A percentile compares a stretch with the other conserved stretches of the same genome.
These are phyloP conservation scores for Garra rufa DNA, from an alignment of 2,113 vertebrate species.

Conservation along the genomic window DNA sequence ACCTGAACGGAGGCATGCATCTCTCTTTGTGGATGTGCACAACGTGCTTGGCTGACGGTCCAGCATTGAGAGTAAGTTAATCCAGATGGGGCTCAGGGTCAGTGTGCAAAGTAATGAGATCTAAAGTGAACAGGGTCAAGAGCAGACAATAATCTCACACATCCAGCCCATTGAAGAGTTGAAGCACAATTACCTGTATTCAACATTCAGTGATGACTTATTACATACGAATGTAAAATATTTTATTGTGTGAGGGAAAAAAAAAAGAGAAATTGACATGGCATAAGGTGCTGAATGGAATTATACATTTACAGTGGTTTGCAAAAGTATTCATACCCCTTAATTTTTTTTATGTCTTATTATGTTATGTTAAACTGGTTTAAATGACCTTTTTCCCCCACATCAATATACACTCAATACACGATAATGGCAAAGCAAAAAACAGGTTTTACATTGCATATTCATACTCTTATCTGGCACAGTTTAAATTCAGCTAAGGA, in stretches of 20 bases:
- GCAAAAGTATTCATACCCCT: too few relatives aligned
- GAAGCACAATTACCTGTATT: not conserved
- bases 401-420: too few relatives aligned
- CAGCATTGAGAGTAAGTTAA: not conserved
- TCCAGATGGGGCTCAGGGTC: not conserved
- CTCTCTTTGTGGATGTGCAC: not conserved
- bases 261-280: not conserved
- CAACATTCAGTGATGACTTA: not conserved
- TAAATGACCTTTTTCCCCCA: too few relatives aligned
- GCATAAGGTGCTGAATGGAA: not conserved
- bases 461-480: too few relatives aligned
- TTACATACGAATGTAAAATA: not conserved
- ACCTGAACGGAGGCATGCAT: not conserved
- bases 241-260: not conserved
- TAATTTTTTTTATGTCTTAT: too few relatives aligned
- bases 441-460: too few relatives aligned
- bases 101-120: conserved; percentile 11
- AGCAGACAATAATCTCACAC: not conserved
- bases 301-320: too few relatives aligned
- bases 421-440: too few relatives aligned
- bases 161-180: not conserved
- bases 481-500: too few relatives aligned
- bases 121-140: conserved; percentile 2
- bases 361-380: too few relatives aligned
- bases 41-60: not conserved